Conservation (phyloP, 92 coral and sea anemone species). For the Blastomussa wellsi region DNA sequence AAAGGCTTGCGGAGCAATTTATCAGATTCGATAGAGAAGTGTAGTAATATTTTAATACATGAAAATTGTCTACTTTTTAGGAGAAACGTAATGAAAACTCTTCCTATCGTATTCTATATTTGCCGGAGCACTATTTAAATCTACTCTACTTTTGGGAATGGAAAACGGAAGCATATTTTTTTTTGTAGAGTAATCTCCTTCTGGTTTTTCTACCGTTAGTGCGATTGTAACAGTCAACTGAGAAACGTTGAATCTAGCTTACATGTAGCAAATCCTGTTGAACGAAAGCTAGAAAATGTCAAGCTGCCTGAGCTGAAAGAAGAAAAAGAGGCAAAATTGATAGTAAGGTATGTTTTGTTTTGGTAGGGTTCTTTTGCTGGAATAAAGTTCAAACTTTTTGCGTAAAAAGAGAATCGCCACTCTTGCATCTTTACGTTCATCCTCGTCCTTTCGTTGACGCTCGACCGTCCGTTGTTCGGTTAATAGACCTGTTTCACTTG, state of each 20-base stretch:
- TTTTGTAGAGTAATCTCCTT: background rate
- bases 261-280: background rate
- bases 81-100: background rate
- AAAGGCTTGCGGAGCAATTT: background rate
- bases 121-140: background rate
- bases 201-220: too few relatives aligned
- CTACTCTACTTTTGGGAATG: background rate
- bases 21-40: background rate
- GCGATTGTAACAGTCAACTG: background rate
- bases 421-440: background rate
- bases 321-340: too few relatives aligned
- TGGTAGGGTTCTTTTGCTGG: too few relatives aligned
- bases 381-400: too few relatives aligned
- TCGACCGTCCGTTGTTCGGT: too few relatives aligned
- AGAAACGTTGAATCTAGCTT: background rate
- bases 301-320: too few relatives aligned
- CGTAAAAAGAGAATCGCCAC: background rate
- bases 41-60: background rate
- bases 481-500: too few relatives aligned
- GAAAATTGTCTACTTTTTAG: background rate
- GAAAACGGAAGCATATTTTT: background rate
- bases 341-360: too few relatives aligned
- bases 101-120: background rate
- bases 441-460: too few relatives aligned
- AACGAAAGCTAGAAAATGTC: too few relatives aligned